Conservation (phyloP, 2,888 invertebrate genomes). For the Vanessa cardui region DNA sequence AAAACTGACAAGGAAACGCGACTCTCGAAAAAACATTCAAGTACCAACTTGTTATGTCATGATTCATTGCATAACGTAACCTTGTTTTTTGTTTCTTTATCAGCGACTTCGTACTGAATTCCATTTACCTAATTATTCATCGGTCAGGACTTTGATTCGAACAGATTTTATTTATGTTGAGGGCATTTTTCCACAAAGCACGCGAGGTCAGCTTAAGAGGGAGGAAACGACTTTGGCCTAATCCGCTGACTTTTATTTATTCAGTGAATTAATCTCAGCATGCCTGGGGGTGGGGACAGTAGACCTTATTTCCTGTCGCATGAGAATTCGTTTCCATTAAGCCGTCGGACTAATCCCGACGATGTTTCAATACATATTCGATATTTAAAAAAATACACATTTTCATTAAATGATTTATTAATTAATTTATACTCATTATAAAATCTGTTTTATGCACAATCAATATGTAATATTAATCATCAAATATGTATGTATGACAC, state of each 20-base stretch:
- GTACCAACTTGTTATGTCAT: neutral
- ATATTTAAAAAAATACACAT: neutral
- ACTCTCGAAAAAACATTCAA: neutral
- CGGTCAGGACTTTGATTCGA: conserved; percentile 64
- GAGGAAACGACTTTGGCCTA: conserved; percentile 81
- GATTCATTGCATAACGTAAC: neutral
- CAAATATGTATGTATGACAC: no score
- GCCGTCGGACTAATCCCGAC: conserved; percentile 9
- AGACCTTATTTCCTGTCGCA: conserved; percentile 73
- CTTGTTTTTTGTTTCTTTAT: conserved; percentile 1
- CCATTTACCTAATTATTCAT: conserved; percentile 39
- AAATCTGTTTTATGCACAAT: no score
- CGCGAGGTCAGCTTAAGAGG: conserved; percentile 81
- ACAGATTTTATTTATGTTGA: conserved; percentile 74
- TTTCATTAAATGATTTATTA: no score
- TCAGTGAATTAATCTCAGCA: conserved; percentile 81
- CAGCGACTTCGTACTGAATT: neutral
- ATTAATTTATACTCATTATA: no score
- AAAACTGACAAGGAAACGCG: neutral
- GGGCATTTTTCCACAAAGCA: conserved; percentile 79
- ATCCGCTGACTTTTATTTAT: conserved; percentile 84
- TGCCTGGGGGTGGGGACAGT: conserved; percentile 65
- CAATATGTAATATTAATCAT: no score
- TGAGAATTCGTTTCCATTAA: conserved; percentile 35
- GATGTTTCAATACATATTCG: neutral